phyloP scores from a whole-genome alignment of 1,140 invertebrate species.

The Doryteuthis pealeii region DNA sequence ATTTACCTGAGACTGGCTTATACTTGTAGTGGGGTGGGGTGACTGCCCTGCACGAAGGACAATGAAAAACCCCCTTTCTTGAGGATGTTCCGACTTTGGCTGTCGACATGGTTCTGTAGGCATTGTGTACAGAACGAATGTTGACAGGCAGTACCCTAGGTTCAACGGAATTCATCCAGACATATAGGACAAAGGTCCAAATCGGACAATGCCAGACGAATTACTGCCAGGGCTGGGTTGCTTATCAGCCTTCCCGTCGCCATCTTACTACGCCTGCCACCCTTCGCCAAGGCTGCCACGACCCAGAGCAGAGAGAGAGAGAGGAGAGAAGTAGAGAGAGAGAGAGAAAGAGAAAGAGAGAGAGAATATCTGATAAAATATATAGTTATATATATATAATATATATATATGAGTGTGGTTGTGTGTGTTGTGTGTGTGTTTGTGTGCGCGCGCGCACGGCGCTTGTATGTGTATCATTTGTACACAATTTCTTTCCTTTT shows the following conservation, averaged over 20 bases:
- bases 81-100: neutral
- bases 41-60: neutral
- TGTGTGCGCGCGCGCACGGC: no score
- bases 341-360: no score
- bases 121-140: slow-evolving; percentile 1
- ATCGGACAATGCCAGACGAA: neutral
- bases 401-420: no score
- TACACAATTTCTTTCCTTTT: no score
- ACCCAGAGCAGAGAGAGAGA: no score
- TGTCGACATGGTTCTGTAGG: slow-evolving; percentile 1
- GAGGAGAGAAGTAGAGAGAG: no score
- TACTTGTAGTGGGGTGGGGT: neutral
- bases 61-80: neutral
- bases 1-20: neutral
- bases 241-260: neutral
- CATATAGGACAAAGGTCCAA: neutral
- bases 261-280: neutral
- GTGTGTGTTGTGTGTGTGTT: no score
- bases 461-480: no score
- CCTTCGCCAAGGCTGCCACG: no score
- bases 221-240: neutral
- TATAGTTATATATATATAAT: no score
- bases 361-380: no score
- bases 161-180: neutral
- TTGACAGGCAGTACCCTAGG: neutral